phyloP scores from a whole-genome alignment of 1,140 invertebrate species.

The Uloborus diversus region DNA sequence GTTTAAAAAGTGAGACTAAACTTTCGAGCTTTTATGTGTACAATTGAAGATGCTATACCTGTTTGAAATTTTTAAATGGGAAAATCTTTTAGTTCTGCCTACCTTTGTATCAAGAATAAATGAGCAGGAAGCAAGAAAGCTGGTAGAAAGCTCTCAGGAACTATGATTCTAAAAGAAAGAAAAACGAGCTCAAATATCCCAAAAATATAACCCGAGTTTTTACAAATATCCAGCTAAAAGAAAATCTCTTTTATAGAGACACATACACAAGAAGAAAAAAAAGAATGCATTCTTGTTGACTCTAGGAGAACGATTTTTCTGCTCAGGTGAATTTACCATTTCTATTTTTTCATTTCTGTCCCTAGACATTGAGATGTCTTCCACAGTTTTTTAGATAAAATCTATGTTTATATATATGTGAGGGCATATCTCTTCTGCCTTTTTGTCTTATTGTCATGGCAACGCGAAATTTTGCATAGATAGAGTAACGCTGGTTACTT shows the following conservation, averaged over 20 bases:
- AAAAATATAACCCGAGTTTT: conserved; percentile 26
- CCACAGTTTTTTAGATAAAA: background rate
- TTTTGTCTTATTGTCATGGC: background rate
- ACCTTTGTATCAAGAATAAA: no score
- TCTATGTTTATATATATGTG: conserved; percentile 5
- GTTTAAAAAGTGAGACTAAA: no score
- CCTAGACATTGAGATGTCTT: conserved; percentile 16
- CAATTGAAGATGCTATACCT: no score
- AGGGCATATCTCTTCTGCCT: background rate
- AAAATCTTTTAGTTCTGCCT: no score
- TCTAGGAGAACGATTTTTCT: conserved; percentile 34
- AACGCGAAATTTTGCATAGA: background rate
- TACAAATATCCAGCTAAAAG: conserved; percentile 46
- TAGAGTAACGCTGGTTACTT: background rate
- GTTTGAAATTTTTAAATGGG: no score
- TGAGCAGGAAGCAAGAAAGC: no score
- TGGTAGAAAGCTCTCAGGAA: no score
- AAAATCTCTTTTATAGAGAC: conserved; percentile 49
- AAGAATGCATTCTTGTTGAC: conserved; percentile 22
- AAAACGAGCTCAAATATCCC: no score
- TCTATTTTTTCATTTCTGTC: conserved; percentile 11
- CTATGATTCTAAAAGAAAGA: no score
- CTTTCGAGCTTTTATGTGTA: no score
- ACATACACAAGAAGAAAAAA: conserved; percentile 30
- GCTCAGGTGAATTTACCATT: conserved; percentile 45